Evolutionary conservation across 2,888 invertebrate species (phyloP).

Genomic region (Argyresthia albistria): DNA sequence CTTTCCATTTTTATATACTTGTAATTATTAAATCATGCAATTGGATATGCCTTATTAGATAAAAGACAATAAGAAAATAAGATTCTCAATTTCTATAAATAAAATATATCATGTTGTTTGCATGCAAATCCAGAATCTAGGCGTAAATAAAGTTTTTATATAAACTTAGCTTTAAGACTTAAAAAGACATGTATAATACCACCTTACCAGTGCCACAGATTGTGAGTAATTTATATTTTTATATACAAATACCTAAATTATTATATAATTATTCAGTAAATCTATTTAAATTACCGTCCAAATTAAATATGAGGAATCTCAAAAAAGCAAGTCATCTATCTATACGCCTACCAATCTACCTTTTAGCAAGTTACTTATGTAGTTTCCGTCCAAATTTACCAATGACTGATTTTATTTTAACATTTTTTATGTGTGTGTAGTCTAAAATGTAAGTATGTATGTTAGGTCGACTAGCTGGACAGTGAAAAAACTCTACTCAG

Average conservation of each 20-base stretch:
- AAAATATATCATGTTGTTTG: too few species aligned
- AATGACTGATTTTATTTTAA: constrained; percentile 56
- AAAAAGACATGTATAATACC: not conserved
- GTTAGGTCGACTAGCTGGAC: too few species aligned
- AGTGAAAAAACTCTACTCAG: too few species aligned
- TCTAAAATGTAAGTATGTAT: constrained; percentile 30
- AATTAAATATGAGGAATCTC: not conserved
- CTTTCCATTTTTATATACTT: constrained; percentile 20
- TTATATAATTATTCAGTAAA: not conserved
- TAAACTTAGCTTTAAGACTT: not conserved
- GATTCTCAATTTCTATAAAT: too few species aligned
- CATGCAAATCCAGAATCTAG: too few species aligned
- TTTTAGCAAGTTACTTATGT: constrained; percentile 46
- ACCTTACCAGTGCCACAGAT: not conserved
- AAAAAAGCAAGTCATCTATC: not conserved
- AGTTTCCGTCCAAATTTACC: constrained; percentile 68
- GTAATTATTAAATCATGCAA: constrained; percentile 15
- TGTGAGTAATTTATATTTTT: too few species aligned
- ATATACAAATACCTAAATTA: too few species aligned
- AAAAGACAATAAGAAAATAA: constrained; percentile 23
- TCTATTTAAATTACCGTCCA: not conserved
- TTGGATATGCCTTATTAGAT: constrained; percentile 39
- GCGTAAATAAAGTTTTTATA: too few species aligned
- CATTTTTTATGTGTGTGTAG: constrained; percentile 32
- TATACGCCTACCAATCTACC: not conserved